phyloP scores from a whole-genome alignment of 2,797 vertebrate genomes.

The Phalanger gymnotis region DNA sequence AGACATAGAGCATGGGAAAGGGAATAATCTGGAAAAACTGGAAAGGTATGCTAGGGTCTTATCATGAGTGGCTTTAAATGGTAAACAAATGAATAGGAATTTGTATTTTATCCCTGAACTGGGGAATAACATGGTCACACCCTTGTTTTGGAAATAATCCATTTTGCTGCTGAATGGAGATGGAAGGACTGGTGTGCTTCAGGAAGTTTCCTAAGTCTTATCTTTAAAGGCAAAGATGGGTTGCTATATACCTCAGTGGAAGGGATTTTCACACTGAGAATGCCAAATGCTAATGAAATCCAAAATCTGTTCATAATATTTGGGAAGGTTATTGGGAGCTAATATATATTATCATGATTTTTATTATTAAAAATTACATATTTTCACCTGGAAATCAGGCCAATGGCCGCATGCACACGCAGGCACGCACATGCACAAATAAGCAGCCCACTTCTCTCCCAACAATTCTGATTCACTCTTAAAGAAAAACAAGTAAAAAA shows the following conservation, averaged over 20 bases:
- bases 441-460: background rate
- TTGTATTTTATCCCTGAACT: background rate
- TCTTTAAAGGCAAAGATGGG: background rate
- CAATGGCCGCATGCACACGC: background rate
- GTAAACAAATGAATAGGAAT: background rate
- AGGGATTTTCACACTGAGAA: background rate
- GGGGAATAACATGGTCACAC: background rate
- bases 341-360: conserved; percentile 11
- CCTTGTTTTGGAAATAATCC: background rate
- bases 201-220: background rate
- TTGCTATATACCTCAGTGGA: background rate
- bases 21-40: background rate
- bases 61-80: background rate
- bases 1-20: background rate
- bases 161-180: background rate
- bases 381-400: background rate
- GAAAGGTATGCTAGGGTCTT: background rate
- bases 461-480: conserved; percentile 46
- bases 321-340: background rate
- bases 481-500: conserved; percentile 39
- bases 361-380: background rate
- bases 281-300: background rate
- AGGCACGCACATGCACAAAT: conserved; percentile 43
- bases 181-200: background rate
- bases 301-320: background rate